Evolutionary conservation across 1,140 invertebrate species (phyloP), one percentile per base, ranked within the genome.

Genomic region (Solenopsis invicta): DNA sequence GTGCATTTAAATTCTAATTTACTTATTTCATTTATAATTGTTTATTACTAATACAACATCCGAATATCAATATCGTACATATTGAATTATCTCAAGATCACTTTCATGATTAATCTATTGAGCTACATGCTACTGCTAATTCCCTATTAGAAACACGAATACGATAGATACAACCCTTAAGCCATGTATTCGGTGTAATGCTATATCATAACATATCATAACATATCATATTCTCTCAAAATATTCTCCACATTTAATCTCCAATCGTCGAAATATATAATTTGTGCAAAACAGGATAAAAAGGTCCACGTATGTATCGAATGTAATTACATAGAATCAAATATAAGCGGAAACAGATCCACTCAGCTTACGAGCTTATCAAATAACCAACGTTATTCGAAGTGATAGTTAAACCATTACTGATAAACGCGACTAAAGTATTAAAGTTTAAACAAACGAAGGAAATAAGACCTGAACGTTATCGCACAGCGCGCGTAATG

Each of bases 91-190:
- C 34, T 24, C 54, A 24, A 37, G 54, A 76, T 76, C 54, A 45
- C 34, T 76, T 76, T 75, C 72, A 41, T 37, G 37, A 75, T 61
- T 54, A 75, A n/a, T 59, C 34, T 75, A 75, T 75, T 75, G 37
- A 75, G n/a, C 54, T 59, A 41, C n/a, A 24, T 37, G 72, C 54
- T 61, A 61, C 37, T 59, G 54, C 54, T 45, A 75, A 41, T 41
- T 61, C 21, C 54, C 54, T 75, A 75, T 75, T 12, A 21, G 72
- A 75, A 75, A 75, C 72, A 24, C 37, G 71, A 75, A 29, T 41
- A 54, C 48, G 18, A 61, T 21, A 74, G 50, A 54, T 76, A 45
- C 8, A 76, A n/a, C 54, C 72, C 37, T 75, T 45, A 61, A 75
- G 41, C 52, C n/a, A n/a, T 34, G 21, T 2, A 29, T 59, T 24